Percentiles rank a stretch among this genome's conserved stretches.
phyloP scores from a whole-genome alignment of 2,888 invertebrate species.

The Tolmerus cingulatus region DNA sequence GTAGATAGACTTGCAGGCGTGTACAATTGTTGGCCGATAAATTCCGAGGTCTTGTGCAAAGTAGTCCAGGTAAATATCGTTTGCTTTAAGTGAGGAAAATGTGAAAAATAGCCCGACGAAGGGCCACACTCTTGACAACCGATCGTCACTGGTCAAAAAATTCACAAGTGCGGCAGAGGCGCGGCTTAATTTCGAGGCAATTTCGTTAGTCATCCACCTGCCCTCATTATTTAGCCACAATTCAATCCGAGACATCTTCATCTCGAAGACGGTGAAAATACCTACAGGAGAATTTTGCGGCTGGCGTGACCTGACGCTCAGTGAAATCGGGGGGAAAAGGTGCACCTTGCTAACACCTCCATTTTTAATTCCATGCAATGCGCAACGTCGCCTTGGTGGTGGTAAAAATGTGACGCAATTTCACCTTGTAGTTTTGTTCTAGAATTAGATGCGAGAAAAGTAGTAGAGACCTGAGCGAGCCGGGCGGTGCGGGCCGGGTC shows the following conservation, averaged over 20 bases:
- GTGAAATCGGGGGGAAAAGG: not conserved
- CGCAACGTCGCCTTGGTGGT: slow-evolving; percentile 25
- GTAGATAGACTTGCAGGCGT: slow-evolving; percentile 11
- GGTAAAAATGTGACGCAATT: slow-evolving; percentile 39
- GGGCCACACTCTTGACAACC: not conserved
- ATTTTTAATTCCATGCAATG: slow-evolving; percentile 36
- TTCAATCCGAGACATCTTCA: not conserved
- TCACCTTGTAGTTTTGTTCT: slow-evolving; percentile 15
- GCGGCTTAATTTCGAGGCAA: not conserved
- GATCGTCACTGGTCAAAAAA: not conserved
- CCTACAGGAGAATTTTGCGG: not conserved
- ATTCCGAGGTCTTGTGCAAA: not conserved
- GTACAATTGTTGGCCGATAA: not conserved
- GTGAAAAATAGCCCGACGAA: not conserved
- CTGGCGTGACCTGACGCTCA: not conserved
- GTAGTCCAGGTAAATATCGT: slow-evolving; percentile 24
- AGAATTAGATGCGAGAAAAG: not conserved
- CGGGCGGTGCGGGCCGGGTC: not conserved
- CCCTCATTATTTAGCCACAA: not conserved
- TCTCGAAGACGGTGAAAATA: not conserved
- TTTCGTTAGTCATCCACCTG: not conserved
- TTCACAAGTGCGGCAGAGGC: slow-evolving; percentile 6
- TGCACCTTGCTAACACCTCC: slow-evolving; percentile 20
- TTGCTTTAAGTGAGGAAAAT: not conserved
- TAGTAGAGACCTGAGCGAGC: not conserved